These are phyloP conservation scores for Styela clava DNA, from an alignment of 23 tunicate genomes.

Conservation along the genomic window DNA sequence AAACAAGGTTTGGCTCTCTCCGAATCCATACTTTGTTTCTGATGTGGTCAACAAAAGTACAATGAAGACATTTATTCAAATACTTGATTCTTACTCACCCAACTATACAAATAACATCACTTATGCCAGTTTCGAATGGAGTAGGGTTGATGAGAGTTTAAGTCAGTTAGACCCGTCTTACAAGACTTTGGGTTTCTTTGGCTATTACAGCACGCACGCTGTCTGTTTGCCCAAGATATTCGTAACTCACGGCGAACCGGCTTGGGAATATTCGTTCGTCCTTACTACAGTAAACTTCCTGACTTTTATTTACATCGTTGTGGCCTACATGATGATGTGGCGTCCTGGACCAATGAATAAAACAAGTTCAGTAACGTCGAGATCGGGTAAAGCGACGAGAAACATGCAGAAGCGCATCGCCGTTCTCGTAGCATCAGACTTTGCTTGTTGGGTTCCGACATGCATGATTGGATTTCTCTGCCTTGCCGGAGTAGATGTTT, in stretches of 20 bases:
- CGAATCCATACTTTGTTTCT: slow-evolving; percentile 37
- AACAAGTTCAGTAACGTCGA: not conserved
- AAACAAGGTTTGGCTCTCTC: slow-evolving; percentile 27
- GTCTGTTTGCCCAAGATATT: slow-evolving; percentile 66
- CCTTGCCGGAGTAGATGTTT: slow-evolving; percentile 30
- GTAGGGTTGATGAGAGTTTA: not conserved
- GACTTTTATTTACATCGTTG: slow-evolving; percentile 42
- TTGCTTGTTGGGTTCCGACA: slow-evolving; percentile 57
- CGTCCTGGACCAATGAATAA: slow-evolving; percentile 2
- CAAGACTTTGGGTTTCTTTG: slow-evolving; percentile 39
- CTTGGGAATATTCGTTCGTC: slow-evolving; percentile 62
- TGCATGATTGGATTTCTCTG: slow-evolving; percentile 47
- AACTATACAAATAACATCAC: slow-evolving; percentile 7
- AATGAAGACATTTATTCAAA: not conserved
- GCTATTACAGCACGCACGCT: slow-evolving; percentile 72
- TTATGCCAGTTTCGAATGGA: not conserved
- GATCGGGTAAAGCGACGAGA: not conserved
- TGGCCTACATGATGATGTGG: slow-evolving; percentile 33
- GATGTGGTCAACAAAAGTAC: slow-evolving; percentile 31
- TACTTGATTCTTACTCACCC: slow-evolving; percentile 17
- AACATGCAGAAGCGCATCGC: slow-evolving; percentile 50
- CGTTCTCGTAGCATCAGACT: slow-evolving; percentile 37
- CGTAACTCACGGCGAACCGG: slow-evolving; percentile 20
- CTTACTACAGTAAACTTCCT: slow-evolving; percentile 46
- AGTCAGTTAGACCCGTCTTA: slow-evolving; percentile 4